phyloP scores from a whole-genome alignment of 2,113 vertebrate genomes.

The Myotis lucifugus region DNA sequence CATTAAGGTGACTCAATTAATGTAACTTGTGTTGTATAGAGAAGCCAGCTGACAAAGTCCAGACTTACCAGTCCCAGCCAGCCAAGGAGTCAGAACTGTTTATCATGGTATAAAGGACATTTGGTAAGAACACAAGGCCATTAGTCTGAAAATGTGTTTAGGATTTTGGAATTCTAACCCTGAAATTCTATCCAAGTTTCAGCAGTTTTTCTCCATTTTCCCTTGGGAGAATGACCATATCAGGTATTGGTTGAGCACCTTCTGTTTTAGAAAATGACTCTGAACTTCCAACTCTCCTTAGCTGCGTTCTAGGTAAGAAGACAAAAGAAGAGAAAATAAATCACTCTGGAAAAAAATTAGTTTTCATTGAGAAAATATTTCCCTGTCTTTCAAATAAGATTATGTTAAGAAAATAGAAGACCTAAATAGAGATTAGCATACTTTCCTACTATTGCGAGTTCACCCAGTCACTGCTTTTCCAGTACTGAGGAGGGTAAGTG shows the following conservation, averaged over 20 bases:
- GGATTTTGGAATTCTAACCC: conserved; percentile 4
- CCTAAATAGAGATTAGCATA: conserved; percentile 30
- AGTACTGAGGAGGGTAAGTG: conserved; percentile 18
- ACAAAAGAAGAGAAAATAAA: background rate
- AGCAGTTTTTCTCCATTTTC: background rate
- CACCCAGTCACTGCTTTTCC: conserved; percentile 16
- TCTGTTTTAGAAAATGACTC: conserved; percentile 42
- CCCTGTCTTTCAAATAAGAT: conserved; percentile 32
- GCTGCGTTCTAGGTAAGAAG: conserved; percentile 19
- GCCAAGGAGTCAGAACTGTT: conserved; percentile 45
- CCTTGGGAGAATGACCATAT: background rate
- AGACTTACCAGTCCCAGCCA: conserved; percentile 44
- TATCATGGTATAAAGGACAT: background rate
- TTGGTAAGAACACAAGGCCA: background rate
- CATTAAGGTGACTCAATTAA: conserved; percentile 41
- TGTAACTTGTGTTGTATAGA: conserved; percentile 31
- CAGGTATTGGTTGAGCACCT: background rate
- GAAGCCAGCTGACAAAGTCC: background rate
- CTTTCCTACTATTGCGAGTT: conserved; percentile 38
- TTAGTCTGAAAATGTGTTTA: conserved; percentile 58
- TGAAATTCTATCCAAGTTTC: background rate
- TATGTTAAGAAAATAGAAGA: conserved; percentile 37
- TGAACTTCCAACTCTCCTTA: conserved; percentile 11
- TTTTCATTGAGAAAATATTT: conserved; percentile 52
- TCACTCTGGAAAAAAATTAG: background rate